These are phyloP conservation scores for Odiellus spinosus DNA, from an alignment of 2,888 invertebrate species.

Conservation along the genomic window DNA sequence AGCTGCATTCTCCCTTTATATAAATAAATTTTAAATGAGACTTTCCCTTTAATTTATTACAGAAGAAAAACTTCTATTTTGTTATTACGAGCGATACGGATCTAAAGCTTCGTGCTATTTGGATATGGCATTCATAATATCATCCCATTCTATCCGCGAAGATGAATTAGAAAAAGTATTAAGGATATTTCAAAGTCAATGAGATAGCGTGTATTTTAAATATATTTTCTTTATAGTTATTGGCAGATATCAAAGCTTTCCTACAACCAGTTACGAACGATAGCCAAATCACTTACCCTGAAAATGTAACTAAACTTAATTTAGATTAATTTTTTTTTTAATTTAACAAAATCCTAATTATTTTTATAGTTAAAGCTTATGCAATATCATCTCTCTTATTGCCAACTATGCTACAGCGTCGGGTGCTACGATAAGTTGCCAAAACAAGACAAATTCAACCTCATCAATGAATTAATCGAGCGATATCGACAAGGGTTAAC, in stretches of 20 bases:
- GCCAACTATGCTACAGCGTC: constrained; percentile 55
- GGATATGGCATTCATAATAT: constrained; percentile 46
- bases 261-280: constrained; percentile 11
- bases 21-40: neutral
- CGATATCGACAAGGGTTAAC: constrained; percentile 46
- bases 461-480: constrained; percentile 44
- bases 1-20: too few relatives aligned
- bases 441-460: constrained; percentile 34
- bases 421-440: constrained; percentile 45
- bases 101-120: constrained; percentile 70
- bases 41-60: constrained; percentile 21
- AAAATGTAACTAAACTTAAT: constrained; percentile 20
- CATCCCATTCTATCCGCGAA: constrained; percentile 47
- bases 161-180: constrained; percentile 36
- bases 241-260: constrained; percentile 16
- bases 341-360: constrained; percentile 1
- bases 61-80: constrained; percentile 38
- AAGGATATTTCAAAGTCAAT: too few relatives aligned
- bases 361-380: constrained; percentile 43
- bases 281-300: constrained; percentile 21
- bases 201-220: too few relatives aligned
- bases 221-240: constrained; percentile 21
- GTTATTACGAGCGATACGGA: constrained; percentile 67
- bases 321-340: neutral
- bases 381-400: constrained; percentile 61